Conservation (phyloP, 2,797 vertebrate genomes). For the Balearica regulorum region DNA sequence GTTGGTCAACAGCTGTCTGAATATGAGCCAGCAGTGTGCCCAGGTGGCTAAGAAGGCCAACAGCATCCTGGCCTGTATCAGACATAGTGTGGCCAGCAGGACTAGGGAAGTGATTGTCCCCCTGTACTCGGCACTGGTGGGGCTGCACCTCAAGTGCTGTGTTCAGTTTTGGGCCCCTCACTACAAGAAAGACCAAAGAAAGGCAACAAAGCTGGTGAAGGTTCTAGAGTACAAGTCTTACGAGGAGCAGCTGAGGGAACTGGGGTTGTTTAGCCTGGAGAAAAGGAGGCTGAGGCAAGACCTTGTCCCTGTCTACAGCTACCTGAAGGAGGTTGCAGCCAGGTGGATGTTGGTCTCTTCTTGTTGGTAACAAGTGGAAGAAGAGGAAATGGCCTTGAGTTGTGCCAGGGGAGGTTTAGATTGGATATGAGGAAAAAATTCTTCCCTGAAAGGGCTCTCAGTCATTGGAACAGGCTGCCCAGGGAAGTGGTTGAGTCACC, state of each 20-base stretch:
- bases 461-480: not conserved
- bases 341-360: not conserved
- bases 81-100: not conserved
- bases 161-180: no score
- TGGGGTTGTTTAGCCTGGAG: not conserved
- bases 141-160: not conserved
- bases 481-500: not conserved
- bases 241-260: not conserved
- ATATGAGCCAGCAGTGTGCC: not conserved
- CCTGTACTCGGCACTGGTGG: not conserved
- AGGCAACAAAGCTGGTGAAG: not conserved
- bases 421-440: no score
- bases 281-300: not conserved
- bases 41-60: not conserved
- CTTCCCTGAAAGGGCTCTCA: no score
- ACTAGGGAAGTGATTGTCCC: accelerated
- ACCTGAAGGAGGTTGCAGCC: no score
- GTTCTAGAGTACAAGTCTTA: not conserved
- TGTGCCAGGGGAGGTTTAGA: not conserved
- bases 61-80: not conserved
- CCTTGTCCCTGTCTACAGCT: not conserved
- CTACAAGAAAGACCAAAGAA: not conserved
- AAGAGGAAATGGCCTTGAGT: not conserved
- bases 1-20: accelerated
- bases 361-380: not conserved